These are phyloP conservation scores for Ormyrus pomaceus DNA, from an alignment of 2,888 invertebrate genomes.

Conservation along the genomic window DNA sequence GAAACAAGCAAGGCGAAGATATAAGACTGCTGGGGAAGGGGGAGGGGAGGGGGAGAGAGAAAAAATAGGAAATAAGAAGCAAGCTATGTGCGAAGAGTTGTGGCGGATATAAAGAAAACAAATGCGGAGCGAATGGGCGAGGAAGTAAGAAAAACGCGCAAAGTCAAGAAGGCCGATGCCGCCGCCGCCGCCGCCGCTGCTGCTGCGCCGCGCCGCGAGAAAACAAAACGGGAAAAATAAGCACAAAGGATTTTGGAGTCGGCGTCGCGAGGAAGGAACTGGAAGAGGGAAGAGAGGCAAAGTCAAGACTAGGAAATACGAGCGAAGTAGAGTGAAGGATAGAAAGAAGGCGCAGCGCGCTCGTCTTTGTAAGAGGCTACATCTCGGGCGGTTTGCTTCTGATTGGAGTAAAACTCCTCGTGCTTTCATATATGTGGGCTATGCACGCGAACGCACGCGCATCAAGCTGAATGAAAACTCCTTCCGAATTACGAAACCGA, in stretches of 20 bases:
- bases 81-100: conserved; percentile 43
- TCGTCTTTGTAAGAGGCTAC: conserved; percentile 33
- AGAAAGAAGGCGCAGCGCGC: conserved; percentile 1
- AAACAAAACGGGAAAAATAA: conserved; percentile 33
- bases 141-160: conserved; percentile 55
- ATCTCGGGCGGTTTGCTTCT: conserved; percentile 40
- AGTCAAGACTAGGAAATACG: not conserved
- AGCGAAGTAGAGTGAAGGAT: not conserved
- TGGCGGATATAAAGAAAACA: conserved; percentile 54
- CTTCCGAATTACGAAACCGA: conserved; percentile 45
- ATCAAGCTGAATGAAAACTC: conserved; percentile 24
- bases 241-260: conserved; percentile 50
- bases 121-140: conserved; percentile 52
- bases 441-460: not conserved
- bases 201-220: not conserved
- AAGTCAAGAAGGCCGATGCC: conserved; percentile 41
- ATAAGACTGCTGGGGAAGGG: conserved; percentile 13
- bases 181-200: not conserved
- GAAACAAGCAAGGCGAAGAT: conserved; percentile 27
- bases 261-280: conserved; percentile 2
- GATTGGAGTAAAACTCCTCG: conserved; percentile 53
- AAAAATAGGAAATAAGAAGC: conserved; percentile 38
- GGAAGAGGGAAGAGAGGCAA: conserved; percentile 26
- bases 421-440: conserved; percentile 27
- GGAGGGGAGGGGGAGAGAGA: not conserved